Evolutionary conservation across 1,140 invertebrate genomes (phyloP).

Genomic region (Gryllus bimaculatus): DNA sequence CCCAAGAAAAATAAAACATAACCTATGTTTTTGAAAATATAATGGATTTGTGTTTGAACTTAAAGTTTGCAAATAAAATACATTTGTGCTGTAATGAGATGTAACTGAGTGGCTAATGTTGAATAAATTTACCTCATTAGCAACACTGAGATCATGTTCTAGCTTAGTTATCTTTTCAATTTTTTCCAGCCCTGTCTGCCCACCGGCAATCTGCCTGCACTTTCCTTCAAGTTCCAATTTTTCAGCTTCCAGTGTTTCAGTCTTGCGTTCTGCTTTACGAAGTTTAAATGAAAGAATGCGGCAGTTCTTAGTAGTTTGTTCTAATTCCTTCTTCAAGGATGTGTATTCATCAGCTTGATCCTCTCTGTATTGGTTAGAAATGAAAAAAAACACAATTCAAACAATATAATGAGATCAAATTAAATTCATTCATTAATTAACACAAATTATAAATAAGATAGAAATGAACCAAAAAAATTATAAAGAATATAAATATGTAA

Average conservation of each 20-base stretch:
- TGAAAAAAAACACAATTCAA: neutral
- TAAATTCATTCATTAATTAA: too few species aligned
- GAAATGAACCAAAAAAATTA: too few species aligned
- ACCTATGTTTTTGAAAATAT: too few species aligned
- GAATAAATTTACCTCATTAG: constrained; percentile 54
- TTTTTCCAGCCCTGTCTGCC: constrained; percentile 44
- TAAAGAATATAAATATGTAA: too few species aligned
- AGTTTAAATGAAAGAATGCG: constrained; percentile 96
- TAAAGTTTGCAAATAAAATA: too few species aligned
- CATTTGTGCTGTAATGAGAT: too few species aligned
- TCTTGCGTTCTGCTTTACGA: constrained; percentile 85
- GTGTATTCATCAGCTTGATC: constrained; percentile 96
- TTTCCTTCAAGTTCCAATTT: constrained; percentile 62
- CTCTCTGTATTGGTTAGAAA: constrained; percentile 48
- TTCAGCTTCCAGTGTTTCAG: constrained; percentile 81
- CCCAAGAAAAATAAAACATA: too few species aligned
- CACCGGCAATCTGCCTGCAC: constrained; percentile 49
- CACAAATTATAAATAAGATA: too few species aligned
- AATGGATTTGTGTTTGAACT: too few species aligned
- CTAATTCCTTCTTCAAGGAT: constrained; percentile 84
- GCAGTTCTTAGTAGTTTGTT: constrained; percentile 96
- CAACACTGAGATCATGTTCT: constrained; percentile 73
- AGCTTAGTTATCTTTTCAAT: constrained; percentile 59
- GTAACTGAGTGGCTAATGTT: too few species aligned
- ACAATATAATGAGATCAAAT: neutral